These are phyloP conservation scores for Trachymyrmex septentrionalis DNA, from an alignment of 1,140 invertebrate genomes.

Conservation along the genomic window DNA sequence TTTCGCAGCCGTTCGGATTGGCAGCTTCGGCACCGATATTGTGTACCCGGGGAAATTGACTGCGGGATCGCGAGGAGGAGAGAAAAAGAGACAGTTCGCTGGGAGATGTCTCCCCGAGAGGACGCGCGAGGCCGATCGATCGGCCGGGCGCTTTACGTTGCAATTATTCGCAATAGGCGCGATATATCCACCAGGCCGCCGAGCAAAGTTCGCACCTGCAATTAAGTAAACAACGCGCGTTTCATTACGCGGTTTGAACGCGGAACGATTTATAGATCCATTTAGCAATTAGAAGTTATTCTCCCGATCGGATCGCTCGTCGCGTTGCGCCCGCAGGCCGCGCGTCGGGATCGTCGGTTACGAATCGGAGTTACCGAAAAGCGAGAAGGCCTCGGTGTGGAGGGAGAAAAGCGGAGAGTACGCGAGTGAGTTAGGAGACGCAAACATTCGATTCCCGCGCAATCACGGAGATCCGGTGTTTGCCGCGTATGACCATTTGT, in stretches of 20 bases:
- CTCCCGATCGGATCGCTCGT: neutral
- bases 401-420: neutral
- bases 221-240: conserved; percentile 39
- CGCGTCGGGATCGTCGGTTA: neutral
- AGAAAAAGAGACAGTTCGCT: conserved; percentile 15
- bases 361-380: neutral
- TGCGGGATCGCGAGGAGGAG: conserved; percentile 24
- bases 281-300: conserved; percentile 33
- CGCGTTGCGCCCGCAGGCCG: neutral
- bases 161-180: conserved; percentile 45
- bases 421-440: conserved; percentile 22
- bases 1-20: conserved; percentile 57
- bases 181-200: neutral
- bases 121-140: conserved; percentile 30
- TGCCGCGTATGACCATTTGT: conserved; percentile 61
- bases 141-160: conserved; percentile 19
- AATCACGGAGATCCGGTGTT: conserved; percentile 54
- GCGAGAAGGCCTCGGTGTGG: neutral
- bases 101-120: neutral
- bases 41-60: conserved; percentile 62
- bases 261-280: conserved; percentile 23
- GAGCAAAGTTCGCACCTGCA: conserved; percentile 4
- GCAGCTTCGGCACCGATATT: conserved; percentile 60
- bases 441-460: conserved; percentile 51
- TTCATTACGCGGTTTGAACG: neutral